Conservation (phyloP, 2,113 vertebrate species). For the Marmota monax region DNA sequence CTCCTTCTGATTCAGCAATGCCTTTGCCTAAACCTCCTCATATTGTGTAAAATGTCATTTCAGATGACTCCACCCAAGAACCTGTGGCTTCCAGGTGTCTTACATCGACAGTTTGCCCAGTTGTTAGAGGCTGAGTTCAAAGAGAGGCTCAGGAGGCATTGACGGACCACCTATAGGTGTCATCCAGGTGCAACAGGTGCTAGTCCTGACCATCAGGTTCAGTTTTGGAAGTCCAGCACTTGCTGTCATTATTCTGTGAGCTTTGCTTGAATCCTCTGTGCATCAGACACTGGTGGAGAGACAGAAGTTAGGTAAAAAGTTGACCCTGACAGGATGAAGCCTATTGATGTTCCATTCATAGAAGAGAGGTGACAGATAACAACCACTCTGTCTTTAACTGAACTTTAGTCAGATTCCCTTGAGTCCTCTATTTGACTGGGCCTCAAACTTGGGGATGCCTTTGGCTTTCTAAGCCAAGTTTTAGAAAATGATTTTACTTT, state of each 20-base stretch:
- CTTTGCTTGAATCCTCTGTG: neutral
- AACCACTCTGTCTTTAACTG: neutral
- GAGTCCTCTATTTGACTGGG: neutral
- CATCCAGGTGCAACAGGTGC: neutral
- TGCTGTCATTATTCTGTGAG: neutral
- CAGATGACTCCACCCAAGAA: neutral
- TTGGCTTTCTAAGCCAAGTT: neutral
- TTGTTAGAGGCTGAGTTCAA: neutral
- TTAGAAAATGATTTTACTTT: neutral
- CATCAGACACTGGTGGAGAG: neutral
- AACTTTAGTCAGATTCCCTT: neutral
- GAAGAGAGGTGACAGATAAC: neutral
- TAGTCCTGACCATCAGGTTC: neutral
- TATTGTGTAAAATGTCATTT: neutral
- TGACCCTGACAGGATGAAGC: neutral
- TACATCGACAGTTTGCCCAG: neutral
- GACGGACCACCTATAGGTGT: neutral
- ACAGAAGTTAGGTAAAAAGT: neutral
- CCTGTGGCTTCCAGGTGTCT: neutral
- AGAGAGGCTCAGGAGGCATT: neutral
- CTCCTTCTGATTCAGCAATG: neutral
- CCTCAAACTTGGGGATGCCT: neutral
- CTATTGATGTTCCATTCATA: neutral
- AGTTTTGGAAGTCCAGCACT: neutral
- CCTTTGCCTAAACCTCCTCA: neutral